Conservation (phyloP, 2,113 vertebrate genomes). For the Salvelinus namaycush region DNA sequence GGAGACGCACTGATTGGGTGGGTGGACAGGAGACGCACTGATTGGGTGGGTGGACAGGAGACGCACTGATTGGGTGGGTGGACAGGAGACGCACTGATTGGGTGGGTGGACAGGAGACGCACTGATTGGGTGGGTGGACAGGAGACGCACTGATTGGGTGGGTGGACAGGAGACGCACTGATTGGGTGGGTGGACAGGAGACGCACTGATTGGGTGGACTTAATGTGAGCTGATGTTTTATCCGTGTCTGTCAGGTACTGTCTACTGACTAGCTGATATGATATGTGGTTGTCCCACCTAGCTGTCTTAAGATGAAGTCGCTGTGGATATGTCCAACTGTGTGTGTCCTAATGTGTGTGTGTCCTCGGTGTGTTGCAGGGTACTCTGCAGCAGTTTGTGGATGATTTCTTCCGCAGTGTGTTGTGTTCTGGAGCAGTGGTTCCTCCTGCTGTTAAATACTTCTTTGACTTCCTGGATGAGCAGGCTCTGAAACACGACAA, state of each 20-base stretch:
- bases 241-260: background rate
- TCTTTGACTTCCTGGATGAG: constrained; percentile 59
- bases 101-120: no score
- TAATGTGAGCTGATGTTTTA: background rate
- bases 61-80: no score
- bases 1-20: no score
- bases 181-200: background rate
- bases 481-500: constrained; percentile 86
- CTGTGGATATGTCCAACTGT: background rate
- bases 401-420: constrained; percentile 86
- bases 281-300: background rate
- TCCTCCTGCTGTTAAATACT: constrained; percentile 86
- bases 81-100: no score
- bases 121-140: no score
- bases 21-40: no score
- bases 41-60: no score
- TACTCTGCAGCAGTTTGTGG: constrained; percentile 89
- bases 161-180: no score
- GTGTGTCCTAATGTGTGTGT: constrained; percentile 16
- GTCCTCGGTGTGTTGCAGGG: constrained; percentile 68
- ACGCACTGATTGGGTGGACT: background rate
- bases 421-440: constrained; percentile 80
- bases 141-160: no score
- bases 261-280: no score
- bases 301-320: no score